Conservation (phyloP, 1,140 invertebrate genomes). For the Dendrolimus punctatus region DNA sequence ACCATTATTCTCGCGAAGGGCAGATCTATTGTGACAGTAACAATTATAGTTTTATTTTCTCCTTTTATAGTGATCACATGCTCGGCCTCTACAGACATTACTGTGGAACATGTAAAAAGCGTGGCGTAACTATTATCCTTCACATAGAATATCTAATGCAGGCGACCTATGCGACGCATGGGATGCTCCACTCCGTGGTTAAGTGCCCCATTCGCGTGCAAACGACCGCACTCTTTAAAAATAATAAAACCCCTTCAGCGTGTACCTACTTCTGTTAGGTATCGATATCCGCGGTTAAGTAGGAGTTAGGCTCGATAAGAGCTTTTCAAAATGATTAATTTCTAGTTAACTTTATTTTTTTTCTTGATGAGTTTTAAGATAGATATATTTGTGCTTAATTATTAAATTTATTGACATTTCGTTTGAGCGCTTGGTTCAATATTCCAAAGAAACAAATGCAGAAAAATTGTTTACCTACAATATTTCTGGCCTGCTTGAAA, state of each 20-base stretch:
- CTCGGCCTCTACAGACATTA: background rate
- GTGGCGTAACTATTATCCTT: slow-evolving; percentile 60
- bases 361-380: too few species aligned
- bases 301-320: too few species aligned
- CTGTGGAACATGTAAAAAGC: slow-evolving; percentile 56
- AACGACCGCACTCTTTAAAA: slow-evolving; percentile 71
- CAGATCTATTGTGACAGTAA: slow-evolving; percentile 19
- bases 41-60: slow-evolving; percentile 24
- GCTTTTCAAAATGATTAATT: too few species aligned
- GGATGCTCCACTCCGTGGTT: slow-evolving; percentile 62
- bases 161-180: slow-evolving; percentile 39
- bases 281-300: background rate
- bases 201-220: slow-evolving; percentile 73
- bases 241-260: slow-evolving; percentile 63
- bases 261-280: background rate
- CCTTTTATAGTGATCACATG: background rate
- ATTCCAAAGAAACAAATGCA: too few species aligned
- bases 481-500: too few species aligned
- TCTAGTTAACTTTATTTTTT: too few species aligned
- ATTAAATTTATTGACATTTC: too few species aligned
- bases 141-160: slow-evolving; percentile 57
- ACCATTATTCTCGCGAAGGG: slow-evolving; percentile 12
- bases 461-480: too few species aligned
- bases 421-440: too few species aligned
- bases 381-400: too few species aligned